Percentiles rank a stretch among this genome's conserved stretches.
Conservation (phyloP, 2,113 vertebrate species). For the Oreocharis arfaki region DNA sequence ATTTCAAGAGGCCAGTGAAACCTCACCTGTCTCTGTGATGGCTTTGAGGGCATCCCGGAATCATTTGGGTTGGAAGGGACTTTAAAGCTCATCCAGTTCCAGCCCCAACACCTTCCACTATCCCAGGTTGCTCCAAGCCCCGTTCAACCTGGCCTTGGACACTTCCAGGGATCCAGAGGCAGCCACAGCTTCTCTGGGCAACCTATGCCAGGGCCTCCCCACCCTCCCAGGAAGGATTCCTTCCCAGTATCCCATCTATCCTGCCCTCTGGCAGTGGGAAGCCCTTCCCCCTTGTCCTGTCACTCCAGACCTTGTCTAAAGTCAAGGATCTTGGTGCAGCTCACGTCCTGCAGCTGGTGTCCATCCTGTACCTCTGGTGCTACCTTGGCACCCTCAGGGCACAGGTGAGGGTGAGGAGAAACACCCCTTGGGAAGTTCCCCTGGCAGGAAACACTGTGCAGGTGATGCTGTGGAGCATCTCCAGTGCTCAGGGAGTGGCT, state of each 20-base stretch:
- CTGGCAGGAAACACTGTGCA: neutral
- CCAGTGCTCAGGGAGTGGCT: neutral
- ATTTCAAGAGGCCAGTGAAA: neutral
- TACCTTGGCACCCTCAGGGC: neutral
- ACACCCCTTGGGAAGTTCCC: neutral
- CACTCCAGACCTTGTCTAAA: neutral
- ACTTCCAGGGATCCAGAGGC: neutral
- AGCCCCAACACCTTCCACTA: neutral
- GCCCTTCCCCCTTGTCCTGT: neutral
- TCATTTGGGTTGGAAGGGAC: no score
- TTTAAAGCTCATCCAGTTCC: neutral
- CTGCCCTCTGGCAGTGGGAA: neutral
- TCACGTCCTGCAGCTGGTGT: rapidly evolving
- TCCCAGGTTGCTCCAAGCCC: neutral
- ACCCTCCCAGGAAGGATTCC: rapidly evolving
- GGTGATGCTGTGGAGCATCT: neutral
- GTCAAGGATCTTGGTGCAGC: neutral
- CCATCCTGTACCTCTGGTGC: neutral
- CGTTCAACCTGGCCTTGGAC: rapidly evolving
- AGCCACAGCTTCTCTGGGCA: neutral
- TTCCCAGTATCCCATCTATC: rapidly evolving
- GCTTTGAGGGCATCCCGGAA: neutral
- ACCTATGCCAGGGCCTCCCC: neutral
- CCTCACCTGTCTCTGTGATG: neutral
- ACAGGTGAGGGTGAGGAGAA: neutral